These are phyloP conservation scores for Teleiodes luculella DNA, from an alignment of 2,888 invertebrate genomes.

Conservation along the genomic window DNA sequence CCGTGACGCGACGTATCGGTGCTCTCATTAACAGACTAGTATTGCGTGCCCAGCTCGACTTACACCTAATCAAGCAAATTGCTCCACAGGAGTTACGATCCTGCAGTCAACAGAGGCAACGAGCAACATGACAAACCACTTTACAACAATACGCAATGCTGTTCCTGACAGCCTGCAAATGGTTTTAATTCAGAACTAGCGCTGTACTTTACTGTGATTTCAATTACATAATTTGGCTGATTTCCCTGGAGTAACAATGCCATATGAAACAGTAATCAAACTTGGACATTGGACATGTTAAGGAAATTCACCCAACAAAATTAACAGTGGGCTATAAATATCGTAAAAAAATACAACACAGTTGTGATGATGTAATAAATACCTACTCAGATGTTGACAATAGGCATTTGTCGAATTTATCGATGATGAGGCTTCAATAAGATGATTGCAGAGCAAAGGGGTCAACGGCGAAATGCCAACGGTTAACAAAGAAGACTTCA, in stretches of 20 bases:
- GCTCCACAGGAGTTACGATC: conserved; percentile 43
- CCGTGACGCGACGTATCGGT: conserved; percentile 69
- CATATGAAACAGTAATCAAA: too few relatives aligned
- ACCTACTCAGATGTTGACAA: not conserved
- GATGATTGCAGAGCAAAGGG: conserved; percentile 55
- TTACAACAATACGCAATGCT: conserved; percentile 1
- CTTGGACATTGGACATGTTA: not conserved
- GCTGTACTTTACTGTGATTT: conserved; percentile 13
- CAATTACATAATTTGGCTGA: not conserved
- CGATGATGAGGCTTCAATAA: conserved; percentile 56
- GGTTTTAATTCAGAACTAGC: not conserved
- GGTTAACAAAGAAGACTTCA: conserved; percentile 63
- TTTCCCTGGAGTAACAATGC: not conserved
- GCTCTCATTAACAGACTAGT: conserved; percentile 64
- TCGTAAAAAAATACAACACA: not conserved
- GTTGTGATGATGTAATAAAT: conserved; percentile 2
- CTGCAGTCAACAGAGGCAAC: conserved; percentile 31
- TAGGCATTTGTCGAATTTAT: conserved; percentile 24
- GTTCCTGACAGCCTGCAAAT: conserved; percentile 6
- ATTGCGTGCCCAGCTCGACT: conserved; percentile 65
- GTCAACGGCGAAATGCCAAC: conserved; percentile 60
- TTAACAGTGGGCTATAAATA: not conserved
- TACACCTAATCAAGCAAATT: conserved; percentile 68
- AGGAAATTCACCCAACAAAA: conserved; percentile 1
- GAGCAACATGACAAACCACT: conserved; percentile 15